Percentiles rank a stretch among this genome's conserved stretches.
Evolutionary conservation across 2,888 invertebrate species (phyloP).

Genomic region (Phyllotreta striolata): DNA sequence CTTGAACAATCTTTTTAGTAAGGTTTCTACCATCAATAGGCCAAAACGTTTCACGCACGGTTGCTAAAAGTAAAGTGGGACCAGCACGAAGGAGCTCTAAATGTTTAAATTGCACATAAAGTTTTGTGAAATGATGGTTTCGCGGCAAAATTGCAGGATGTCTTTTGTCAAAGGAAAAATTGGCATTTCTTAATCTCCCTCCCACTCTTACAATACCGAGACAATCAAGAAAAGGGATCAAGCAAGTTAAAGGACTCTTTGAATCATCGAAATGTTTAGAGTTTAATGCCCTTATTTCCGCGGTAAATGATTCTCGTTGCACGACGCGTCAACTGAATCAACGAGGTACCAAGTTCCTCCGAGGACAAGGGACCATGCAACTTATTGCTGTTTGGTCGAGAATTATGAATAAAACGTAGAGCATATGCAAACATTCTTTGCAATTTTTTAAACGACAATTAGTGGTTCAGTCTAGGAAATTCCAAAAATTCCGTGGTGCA

Average conservation of each 20-base stretch:
- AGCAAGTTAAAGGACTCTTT: neutral
- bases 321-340: neutral
- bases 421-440: too few relatives aligned
- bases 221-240: conserved; percentile 13
- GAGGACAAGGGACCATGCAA: too few relatives aligned
- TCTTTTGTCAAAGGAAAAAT: neutral
- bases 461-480: too few relatives aligned
- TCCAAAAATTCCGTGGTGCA: too few relatives aligned
- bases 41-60: conserved; percentile 14
- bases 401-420: too few relatives aligned
- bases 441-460: too few relatives aligned
- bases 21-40: conserved; percentile 20
- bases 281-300: conserved; percentile 5
- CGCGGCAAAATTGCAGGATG: conserved; percentile 3
- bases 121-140: conserved; percentile 5
- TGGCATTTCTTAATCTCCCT: neutral
- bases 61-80: conserved; percentile 2
- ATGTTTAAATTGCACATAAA: conserved; percentile 5
- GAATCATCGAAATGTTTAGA: too few relatives aligned
- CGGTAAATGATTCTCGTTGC: conserved; percentile 6
- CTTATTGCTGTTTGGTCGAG: too few relatives aligned
- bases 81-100: conserved; percentile 7
- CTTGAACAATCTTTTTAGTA: conserved; percentile 10
- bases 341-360: too few relatives aligned
- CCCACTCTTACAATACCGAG: neutral